Conservation (phyloP, 2,113 vertebrate genomes). For the Gymnogyps californianus region DNA sequence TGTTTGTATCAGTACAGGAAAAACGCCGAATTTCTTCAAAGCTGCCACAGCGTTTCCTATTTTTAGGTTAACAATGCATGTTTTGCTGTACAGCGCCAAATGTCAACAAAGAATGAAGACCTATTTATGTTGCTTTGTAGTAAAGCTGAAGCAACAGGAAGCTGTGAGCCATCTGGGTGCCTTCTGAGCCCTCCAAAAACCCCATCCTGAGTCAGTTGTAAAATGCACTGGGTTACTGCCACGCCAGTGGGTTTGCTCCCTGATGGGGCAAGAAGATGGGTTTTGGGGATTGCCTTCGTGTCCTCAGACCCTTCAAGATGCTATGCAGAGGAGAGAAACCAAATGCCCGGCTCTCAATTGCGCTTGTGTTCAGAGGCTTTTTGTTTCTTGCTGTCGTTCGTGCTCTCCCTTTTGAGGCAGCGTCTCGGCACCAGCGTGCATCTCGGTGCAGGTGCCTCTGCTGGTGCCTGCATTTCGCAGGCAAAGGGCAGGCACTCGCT, state of each 20-base stretch:
- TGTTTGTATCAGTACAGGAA: slow-evolving; percentile 9
- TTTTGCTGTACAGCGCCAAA: slow-evolving; percentile 15
- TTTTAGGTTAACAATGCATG: slow-evolving; percentile 36
- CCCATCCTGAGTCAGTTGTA: neutral
- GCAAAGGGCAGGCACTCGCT: neutral
- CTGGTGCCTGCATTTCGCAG: neutral
- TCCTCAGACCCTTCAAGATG: neutral
- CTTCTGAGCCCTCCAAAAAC: slow-evolving; percentile 9
- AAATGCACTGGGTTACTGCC: neutral
- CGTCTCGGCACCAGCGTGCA: neutral
- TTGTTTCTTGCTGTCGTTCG: neutral
- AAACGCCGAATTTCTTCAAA: neutral
- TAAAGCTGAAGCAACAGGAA: slow-evolving; percentile 56
- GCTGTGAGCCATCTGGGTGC: neutral
- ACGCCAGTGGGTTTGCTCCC: neutral
- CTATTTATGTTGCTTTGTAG: slow-evolving; percentile 47
- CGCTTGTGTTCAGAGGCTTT: fast-evolving
- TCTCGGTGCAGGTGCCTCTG: neutral
- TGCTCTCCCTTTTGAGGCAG: neutral
- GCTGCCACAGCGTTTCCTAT: slow-evolving; percentile 22
- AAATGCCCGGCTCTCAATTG: neutral
- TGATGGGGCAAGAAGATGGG: neutral
- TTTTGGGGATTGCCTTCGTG: neutral
- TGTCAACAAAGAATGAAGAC: slow-evolving; percentile 25
- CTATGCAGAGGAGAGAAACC: neutral